These are phyloP conservation scores for Perizoma flavofasciatum DNA, from an alignment of 2,888 invertebrate species.

Conservation along the genomic window DNA sequence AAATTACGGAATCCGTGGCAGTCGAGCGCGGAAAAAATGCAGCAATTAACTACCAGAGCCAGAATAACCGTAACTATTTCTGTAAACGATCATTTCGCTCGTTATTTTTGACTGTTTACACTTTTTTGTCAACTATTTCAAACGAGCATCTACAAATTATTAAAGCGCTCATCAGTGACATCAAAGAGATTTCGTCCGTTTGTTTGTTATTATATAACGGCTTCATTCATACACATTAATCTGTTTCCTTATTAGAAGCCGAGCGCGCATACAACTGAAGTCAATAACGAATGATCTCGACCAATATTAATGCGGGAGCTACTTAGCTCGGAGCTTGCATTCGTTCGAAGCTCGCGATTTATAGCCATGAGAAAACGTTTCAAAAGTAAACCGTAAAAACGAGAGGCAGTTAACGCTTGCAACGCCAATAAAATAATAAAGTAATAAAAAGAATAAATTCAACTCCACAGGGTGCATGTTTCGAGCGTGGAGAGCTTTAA, in stretches of 20 bases:
- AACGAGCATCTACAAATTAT: constrained; percentile 55
- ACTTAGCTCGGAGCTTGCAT: constrained; percentile 58
- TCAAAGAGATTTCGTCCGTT: constrained; percentile 53
- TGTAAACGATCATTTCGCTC: constrained; percentile 68
- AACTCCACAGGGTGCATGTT: constrained; percentile 62
- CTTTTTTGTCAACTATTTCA: constrained; percentile 60
- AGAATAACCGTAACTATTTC: constrained; percentile 75
- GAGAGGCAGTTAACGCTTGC: constrained; percentile 68
- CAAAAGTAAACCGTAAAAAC: constrained; percentile 74
- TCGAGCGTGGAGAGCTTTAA: constrained; percentile 56
- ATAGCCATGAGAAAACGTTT: constrained; percentile 59
- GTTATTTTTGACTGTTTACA: constrained; percentile 71
- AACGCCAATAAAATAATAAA: constrained; percentile 76
- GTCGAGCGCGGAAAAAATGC: constrained; percentile 77
- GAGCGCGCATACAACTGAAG: constrained; percentile 49
- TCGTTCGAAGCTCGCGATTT: constrained; percentile 67
- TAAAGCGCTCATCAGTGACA: constrained; percentile 47
- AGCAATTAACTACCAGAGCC: constrained; percentile 75
- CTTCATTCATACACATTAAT: constrained; percentile 52
- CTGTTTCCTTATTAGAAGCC: constrained; percentile 52
- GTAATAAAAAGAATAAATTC: constrained; percentile 65
- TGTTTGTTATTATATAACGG: constrained; percentile 50
- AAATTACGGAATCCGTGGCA: constrained; percentile 79
- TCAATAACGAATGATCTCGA: constrained; percentile 67
- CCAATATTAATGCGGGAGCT: constrained; percentile 67